Base-by-base conservation (phyloP, 2,888 invertebrate genomes). In the Caenorhabditis doughertyi region DNA sequence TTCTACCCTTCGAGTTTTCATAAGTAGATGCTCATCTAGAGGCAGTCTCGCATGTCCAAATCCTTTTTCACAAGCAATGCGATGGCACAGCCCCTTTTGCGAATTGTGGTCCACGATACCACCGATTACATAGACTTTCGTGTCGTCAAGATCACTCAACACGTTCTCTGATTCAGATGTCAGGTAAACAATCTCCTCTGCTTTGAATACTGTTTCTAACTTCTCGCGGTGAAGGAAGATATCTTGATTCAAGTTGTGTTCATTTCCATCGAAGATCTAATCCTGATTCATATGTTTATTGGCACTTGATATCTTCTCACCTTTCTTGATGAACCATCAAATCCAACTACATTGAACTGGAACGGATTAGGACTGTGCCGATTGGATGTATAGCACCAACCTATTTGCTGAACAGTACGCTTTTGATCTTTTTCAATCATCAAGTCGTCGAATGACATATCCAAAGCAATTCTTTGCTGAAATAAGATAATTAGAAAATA, bases 71-170 rank as follows among this genome's bases (percentile, higher is more conserved):
- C 94, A 92, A 2, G 99, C 98, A 89, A 95, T 94, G 87, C 94
- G 94, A 92, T 95, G 94, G 92, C 97, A 97, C 7, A 91, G 72
- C 9, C 84, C 87, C 70, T 98, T 98, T 88, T 97, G 95, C 88
- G 95, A 94, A 93, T 99, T 99, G 92, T 99, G 98, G 93, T 99
- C 99, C 0, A 99, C 97, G 55, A 99, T 93, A 29, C 98, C 99
- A 49, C 99, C 99, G 92, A 99, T 98, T 64, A 99, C 95, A 91
- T 98, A 99, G 56, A 95, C 94, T 91, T 95, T 95, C 83, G 95
- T 94, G 25, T 95, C 94, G 88, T 96, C 95, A 89, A 97, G 93
- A 8, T 84, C 74, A 13, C 64, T 77, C 5, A 91, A 68, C 9
- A 96, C 93, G 93, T 96, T 96, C 58, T 96, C 95, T 16, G 98